Conservation (phyloP, 2,113 vertebrate genomes). For the Genyomyrus donnyi region DNA sequence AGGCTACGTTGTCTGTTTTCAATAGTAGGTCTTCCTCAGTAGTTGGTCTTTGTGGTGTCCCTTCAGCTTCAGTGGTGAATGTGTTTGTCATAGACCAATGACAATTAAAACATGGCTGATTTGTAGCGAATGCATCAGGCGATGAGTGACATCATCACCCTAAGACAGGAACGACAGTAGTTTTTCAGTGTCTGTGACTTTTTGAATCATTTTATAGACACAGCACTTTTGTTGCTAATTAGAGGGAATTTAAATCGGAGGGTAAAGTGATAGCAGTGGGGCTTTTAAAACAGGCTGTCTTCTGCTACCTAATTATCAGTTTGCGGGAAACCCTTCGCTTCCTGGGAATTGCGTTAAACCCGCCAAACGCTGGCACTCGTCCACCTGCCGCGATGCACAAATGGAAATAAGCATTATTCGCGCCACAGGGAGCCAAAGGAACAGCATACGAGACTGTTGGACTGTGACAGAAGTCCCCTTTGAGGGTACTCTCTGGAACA, state of each 20-base stretch:
- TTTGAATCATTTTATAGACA: background rate
- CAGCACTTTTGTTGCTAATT: background rate
- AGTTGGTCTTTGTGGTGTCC: background rate
- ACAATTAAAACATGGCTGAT: background rate
- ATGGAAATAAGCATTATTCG: background rate
- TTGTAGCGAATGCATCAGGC: background rate
- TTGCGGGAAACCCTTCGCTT: background rate
- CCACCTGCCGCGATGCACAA: background rate
- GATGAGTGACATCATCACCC: background rate
- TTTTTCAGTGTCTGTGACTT: background rate
- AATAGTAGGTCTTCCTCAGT: background rate
- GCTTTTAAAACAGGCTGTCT: background rate
- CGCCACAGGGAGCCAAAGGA: background rate
- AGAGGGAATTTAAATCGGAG: background rate
- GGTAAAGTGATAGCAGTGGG: slow-evolving; percentile 3
- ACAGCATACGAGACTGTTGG: background rate
- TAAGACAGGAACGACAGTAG: background rate
- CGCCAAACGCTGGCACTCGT: background rate
- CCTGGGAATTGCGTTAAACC: background rate
- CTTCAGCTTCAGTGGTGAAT: background rate
- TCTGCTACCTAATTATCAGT: background rate
- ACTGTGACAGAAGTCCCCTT: background rate
- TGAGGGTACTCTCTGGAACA: background rate
- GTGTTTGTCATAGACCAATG: background rate
- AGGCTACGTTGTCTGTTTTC: background rate